Evolutionary conservation across 2,113 vertebrate genomes (phyloP).

Genomic region (Macrotus californicus): DNA sequence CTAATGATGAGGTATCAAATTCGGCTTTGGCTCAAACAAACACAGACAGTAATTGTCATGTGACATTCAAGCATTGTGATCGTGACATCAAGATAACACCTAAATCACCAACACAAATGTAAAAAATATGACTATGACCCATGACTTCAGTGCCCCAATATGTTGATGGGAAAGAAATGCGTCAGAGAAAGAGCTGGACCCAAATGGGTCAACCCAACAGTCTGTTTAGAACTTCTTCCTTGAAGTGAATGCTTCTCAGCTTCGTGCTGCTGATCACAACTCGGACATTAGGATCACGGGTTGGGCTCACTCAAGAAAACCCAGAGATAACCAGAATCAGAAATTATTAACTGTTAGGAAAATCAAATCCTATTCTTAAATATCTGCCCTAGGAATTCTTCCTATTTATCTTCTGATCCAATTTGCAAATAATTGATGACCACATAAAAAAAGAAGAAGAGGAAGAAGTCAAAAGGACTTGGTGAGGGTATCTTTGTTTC

Average conservation of each 20-base stretch:
- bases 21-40: conserved; percentile 78
- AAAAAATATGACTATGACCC: conserved; percentile 33
- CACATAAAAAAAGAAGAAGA: conserved; percentile 39
- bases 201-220: conserved; percentile 6
- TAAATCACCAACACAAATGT: conserved; percentile 62
- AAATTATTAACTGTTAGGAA: conserved; percentile 75
- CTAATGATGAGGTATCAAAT: conserved; percentile 84
- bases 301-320: conserved; percentile 63
- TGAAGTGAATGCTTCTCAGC: conserved; percentile 63
- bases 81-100: conserved; percentile 45
- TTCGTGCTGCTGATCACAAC: conserved; percentile 51
- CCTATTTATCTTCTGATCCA: conserved; percentile 81
- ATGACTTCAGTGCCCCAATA: conserved; percentile 45
- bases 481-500: conserved; percentile 83
- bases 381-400: conserved; percentile 80
- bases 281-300: conserved; percentile 69
- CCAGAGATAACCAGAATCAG: conserved; percentile 69
- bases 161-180: conserved; percentile 47
- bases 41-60: conserved; percentile 70
- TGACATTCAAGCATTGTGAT: conserved; percentile 69
- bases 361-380: conserved; percentile 80
- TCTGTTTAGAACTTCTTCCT: conserved; percentile 54
- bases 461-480: conserved; percentile 83
- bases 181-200: neutral
- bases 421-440: conserved; percentile 73